phyloP scores from a whole-genome alignment of 2,888 invertebrate genomes.

The Pecten maximus region DNA sequence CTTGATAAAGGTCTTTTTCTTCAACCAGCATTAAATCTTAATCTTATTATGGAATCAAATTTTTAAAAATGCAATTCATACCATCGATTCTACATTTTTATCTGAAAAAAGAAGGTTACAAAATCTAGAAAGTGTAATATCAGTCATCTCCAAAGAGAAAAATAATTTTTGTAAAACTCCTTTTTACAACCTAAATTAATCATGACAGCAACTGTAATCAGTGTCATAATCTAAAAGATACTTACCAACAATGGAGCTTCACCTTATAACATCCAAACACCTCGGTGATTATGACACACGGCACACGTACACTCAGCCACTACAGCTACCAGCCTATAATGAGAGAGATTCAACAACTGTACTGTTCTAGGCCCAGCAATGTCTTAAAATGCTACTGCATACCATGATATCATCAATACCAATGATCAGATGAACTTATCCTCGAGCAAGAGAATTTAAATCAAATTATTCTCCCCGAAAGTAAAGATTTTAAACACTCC shows the following conservation, averaged over 20 bases:
- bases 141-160: too few relatives aligned
- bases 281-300: not conserved
- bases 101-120: too few relatives aligned
- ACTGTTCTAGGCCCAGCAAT: not conserved
- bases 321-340: not conserved
- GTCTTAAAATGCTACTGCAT: not conserved
- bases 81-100: too few relatives aligned
- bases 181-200: too few relatives aligned
- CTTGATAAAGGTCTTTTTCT: too few relatives aligned
- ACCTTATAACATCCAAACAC: not conserved
- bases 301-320: not conserved
- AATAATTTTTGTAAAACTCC: too few relatives aligned
- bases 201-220: too few relatives aligned
- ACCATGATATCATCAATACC: not conserved
- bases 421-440: not conserved
- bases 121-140: too few relatives aligned
- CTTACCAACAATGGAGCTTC: not conserved
- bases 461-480: not conserved
- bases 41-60: too few relatives aligned
- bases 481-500: conserved; percentile 2
- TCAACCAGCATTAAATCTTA: too few relatives aligned
- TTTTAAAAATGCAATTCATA: too few relatives aligned
- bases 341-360: not conserved
- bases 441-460: not conserved
- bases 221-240: not conserved